Base-by-base conservation (phyloP, 2,888 invertebrate genomes). In the Cephus nigrinus region DNA sequence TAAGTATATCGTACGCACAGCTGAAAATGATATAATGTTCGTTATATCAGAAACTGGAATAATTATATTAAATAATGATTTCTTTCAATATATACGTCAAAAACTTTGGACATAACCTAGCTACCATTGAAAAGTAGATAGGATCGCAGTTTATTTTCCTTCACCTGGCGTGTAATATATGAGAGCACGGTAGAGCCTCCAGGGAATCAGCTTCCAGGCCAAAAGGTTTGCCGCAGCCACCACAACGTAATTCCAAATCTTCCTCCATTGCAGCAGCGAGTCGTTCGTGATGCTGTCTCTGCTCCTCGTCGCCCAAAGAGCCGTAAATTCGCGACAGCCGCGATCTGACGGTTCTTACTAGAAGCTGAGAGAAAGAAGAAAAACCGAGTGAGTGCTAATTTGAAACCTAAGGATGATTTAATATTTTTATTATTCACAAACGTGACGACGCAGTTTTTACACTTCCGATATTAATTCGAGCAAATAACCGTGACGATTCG, bases 171-270 rank as follows among this genome's bases (percentile, higher is more conserved):
- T 97, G 97, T 74, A 97, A 94, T 83, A 97, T 97, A 89, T 97
- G 97, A 4, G 97, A 95, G 92, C 97, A 98, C 3, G 97, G 96
- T 83, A 97, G 92, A 30, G 96, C 96, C 84, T 97, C 97, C 72
- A 97, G 92, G 30, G 94, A 94, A 86, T 95, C 95, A 0, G 95
- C 94, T 84, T 95, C 94, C 78, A 94, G 92, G 3, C 96, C 96
- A 82, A 97, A 95, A 2, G 96, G 94, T 82, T 96, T 95, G 78
- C 96, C 95, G 89, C 97, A 97, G 9, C 96, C 95, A 1, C 97
- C 97, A 88, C 98, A 98, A 69, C 94, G 94, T 3, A 98, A 93
- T 82, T 96, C 95, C 82, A 97, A 93, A 83, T 96, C 96, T 81
- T 94, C 93, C 82, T 94, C 93, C 80, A 95, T 90, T 77, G 93